phyloP scores from a whole-genome alignment of 92 coral and sea anemone species.

The Scolanthus callimorphus region DNA sequence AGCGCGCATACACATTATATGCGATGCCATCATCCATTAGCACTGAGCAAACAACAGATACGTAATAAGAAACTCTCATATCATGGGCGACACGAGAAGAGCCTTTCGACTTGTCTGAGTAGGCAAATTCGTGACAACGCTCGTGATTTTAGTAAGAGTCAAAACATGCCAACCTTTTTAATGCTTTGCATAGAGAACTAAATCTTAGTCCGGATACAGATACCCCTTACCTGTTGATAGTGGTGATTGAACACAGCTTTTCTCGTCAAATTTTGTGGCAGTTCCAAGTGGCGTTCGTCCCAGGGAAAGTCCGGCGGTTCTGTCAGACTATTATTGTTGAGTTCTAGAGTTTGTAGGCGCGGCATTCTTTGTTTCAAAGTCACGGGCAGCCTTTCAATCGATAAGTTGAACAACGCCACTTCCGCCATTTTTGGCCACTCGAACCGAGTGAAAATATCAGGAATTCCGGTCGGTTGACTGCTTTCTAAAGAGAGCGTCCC shows the following conservation, averaged over 20 bases:
- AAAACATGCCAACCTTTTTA: too few relatives aligned
- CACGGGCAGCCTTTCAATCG: slow-evolving; percentile 28
- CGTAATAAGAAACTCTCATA: too few relatives aligned
- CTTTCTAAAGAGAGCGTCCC: slow-evolving; percentile 38
- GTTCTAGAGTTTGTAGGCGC: slow-evolving; percentile 53
- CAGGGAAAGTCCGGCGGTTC: slow-evolving; percentile 66
- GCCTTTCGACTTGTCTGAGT: too few relatives aligned
- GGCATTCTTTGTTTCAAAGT: slow-evolving; percentile 48
- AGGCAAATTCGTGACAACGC: too few relatives aligned
- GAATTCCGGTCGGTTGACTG: slow-evolving; percentile 17
- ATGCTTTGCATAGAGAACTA: too few relatives aligned
- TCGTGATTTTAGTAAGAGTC: too few relatives aligned
- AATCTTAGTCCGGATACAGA: too few relatives aligned
- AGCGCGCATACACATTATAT: too few relatives aligned
- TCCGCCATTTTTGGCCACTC: slow-evolving; percentile 72
- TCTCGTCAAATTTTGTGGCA: slow-evolving; percentile 41
- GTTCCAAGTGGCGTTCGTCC: slow-evolving; percentile 16
- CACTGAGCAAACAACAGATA: too few relatives aligned
- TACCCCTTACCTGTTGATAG: too few relatives aligned
- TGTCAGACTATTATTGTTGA: slow-evolving; percentile 23
- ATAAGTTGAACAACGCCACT: slow-evolving; percentile 14
- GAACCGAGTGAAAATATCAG: slow-evolving; percentile 17
- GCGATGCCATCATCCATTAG: too few relatives aligned
- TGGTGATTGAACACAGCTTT: slow-evolving; percentile 17
- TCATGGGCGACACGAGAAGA: too few relatives aligned